phyloP scores from a whole-genome alignment of 2,113 vertebrate genomes.

The Eleginops maclovinus region DNA sequence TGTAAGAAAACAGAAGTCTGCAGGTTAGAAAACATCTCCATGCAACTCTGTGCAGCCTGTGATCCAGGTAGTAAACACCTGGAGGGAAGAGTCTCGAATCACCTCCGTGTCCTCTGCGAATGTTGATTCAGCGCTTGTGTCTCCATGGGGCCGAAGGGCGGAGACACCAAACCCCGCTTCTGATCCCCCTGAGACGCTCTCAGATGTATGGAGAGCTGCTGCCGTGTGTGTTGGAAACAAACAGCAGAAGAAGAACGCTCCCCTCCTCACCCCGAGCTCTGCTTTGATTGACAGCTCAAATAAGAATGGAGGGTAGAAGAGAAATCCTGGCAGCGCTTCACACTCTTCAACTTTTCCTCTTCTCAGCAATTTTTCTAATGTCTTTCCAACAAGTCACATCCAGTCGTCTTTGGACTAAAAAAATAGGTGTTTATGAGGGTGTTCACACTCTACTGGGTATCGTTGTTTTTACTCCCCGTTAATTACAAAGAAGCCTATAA shows the following conservation, averaged over 20 bases:
- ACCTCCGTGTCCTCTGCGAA: slow-evolving; percentile 12
- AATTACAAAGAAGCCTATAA: too few species aligned
- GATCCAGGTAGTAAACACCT: slow-evolving; percentile 54
- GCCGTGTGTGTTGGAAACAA: slow-evolving; percentile 42
- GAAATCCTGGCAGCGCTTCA: slow-evolving; percentile 48
- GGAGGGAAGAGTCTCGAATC: slow-evolving; percentile 10
- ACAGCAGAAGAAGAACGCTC: slow-evolving; percentile 40
- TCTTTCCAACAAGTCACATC: slow-evolving; percentile 65
- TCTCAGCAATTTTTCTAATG: slow-evolving; percentile 50
- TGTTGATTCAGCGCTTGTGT: slow-evolving; percentile 30
- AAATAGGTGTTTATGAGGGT: too few species aligned
- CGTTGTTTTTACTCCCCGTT: too few species aligned
- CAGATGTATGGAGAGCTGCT: slow-evolving; percentile 33
- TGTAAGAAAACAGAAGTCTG: slow-evolving; percentile 12
- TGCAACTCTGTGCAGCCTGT: not conserved
- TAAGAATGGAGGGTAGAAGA: not conserved
- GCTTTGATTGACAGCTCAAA: slow-evolving; percentile 66
- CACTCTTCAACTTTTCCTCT: slow-evolving; percentile 45
- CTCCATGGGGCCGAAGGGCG: slow-evolving; percentile 13
- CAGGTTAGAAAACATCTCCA: slow-evolving; percentile 28
- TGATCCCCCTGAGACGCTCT: slow-evolving; percentile 18
- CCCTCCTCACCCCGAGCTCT: slow-evolving; percentile 2
- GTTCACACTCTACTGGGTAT: too few species aligned
- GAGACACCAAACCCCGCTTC: not conserved
- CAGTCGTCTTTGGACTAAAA: not conserved